Evolutionary conservation across 2,797 vertebrate genomes (phyloP), one percentile per base, ranked within the genome.

Genomic region (Neostethus bicornis): DNA sequence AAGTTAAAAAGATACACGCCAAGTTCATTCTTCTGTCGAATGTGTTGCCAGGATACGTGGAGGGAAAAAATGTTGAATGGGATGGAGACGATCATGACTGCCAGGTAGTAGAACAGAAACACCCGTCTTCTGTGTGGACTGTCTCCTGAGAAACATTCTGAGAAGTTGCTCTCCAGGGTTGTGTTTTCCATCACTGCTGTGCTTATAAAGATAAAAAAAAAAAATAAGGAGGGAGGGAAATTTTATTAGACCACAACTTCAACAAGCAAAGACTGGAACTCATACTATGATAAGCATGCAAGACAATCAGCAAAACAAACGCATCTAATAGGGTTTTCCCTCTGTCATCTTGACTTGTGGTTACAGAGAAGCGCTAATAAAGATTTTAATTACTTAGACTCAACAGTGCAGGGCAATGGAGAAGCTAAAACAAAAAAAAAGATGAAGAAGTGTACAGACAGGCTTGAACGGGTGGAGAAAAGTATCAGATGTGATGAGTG

Each of bases 1-100:
- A 96, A 69, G 62, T 92, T 94, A 80, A 96, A 92, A 17, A 95
- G 87, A 64, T 95, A 98, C 58, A 96, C 79, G 0, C 94, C 94
- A 0, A 97, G 67, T 52, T 95, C 94, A 1, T 95, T 96, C 63
- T 85, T 91, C 46, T 92, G 93, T 66, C 73, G 90, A 11, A 95
- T 89, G 71, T 95, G 94, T 64, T 92, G 73, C 56, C 81, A 94
- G 54, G 94, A 94, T 39, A 92, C 90, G 6, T 79, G 95, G 0
- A 97, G 89, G 8, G 90, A 93, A 29, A 94, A 85, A 28, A 74
- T 23, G 23, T 96, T 98, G 66, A 84, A 79, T 0, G 95, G 95
- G 67, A 96, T 60, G 31, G 94, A 89, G 14, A 90, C 57, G 12
- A 93, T 14, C 16, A 95, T 79, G 55, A 96, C 80, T 12, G 47